Evolutionary conservation across 2,888 invertebrate genomes (phyloP).

Genomic region (Heliconius ethilla): DNA sequence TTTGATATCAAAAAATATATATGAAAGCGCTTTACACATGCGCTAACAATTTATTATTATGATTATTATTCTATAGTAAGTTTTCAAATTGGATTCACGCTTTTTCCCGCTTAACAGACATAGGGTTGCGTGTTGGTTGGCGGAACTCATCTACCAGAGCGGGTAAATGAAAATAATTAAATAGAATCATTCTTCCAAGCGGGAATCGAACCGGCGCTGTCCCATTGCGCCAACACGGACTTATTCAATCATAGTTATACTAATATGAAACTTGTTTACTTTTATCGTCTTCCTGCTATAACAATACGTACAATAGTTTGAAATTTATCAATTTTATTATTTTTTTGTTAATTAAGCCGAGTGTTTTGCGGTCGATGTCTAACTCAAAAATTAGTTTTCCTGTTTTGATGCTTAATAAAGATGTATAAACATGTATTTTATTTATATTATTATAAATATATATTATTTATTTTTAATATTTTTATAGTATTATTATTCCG

Average conservation of each 20-base stretch:
- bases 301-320: slow-evolving; percentile 1
- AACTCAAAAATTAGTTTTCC: slow-evolving; percentile 24
- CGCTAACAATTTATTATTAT: too few relatives aligned
- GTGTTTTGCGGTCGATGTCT: slow-evolving; percentile 4
- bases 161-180: background rate
- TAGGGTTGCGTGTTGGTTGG: background rate
- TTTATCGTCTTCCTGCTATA: slow-evolving; percentile 33
- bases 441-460: too few relatives aligned
- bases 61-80: too few relatives aligned
- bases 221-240: background rate
- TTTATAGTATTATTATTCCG: too few relatives aligned
- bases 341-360: slow-evolving; percentile 25
- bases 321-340: slow-evolving; percentile 30
- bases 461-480: too few relatives aligned
- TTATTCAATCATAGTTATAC: slow-evolving; percentile 8
- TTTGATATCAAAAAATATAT: too few relatives aligned
- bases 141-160: background rate
- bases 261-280: slow-evolving; percentile 24
- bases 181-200: background rate
- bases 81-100: too few relatives aligned
- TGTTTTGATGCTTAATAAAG: slow-evolving; percentile 18
- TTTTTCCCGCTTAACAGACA: too few relatives aligned
- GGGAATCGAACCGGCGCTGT: background rate
- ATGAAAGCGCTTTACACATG: too few relatives aligned
- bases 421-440: slow-evolving; percentile 1